Base-by-base conservation (phyloP, 2,888 invertebrate species). In the Onchidella celtica region DNA sequence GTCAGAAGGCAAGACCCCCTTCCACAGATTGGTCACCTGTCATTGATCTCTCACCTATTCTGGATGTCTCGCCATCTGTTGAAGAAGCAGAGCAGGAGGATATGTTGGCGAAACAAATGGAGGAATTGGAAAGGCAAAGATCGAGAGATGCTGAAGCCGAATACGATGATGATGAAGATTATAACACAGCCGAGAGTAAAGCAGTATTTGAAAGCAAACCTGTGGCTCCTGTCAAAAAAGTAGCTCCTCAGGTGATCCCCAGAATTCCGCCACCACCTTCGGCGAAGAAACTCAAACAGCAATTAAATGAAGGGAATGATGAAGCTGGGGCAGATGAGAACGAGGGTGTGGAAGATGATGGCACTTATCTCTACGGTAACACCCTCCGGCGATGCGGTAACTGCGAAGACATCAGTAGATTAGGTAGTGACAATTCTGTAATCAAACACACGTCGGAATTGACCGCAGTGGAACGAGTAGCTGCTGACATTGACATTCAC, bases 11-110 rank as follows among this genome's bases (percentile, higher is more conserved):
- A 0, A 84, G 91, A 29, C 92, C 92, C 0, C 90, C 92, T 4
- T 89, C 89, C 6, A 90, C 90, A 0, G 92, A 93, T 86, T 94
- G 94, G 94, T 94, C 94, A 0, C 94, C 94, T 2, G 92, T 93
- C 9, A 93, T 92, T 47, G 94, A 94, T 78, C 88, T 94, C 3
- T 94, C 94, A 1, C 94, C 94, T 0, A 94, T 94, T 55, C 73
- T 93, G 40, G 94, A 94, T 85, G 94, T 93, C 3, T 93, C 94
- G 0, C 94, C 94, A 0, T 93, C 93, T 0, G 86, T 93, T 29
- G 93, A 93, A 82, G 92, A 92, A 40, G 93, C 93, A 0, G 94
- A 93, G 77, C 91, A 92, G 79, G 91, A 88, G 57, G 91, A 92
- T 83, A 92, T 92, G 92, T 81, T 92, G 40, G 91, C 90, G 2